A percentile compares a stretch with the other conserved stretches of the same genome.
Evolutionary conservation across 2,888 invertebrate genomes (phyloP).

Genomic region (Cephus nigrinus): DNA sequence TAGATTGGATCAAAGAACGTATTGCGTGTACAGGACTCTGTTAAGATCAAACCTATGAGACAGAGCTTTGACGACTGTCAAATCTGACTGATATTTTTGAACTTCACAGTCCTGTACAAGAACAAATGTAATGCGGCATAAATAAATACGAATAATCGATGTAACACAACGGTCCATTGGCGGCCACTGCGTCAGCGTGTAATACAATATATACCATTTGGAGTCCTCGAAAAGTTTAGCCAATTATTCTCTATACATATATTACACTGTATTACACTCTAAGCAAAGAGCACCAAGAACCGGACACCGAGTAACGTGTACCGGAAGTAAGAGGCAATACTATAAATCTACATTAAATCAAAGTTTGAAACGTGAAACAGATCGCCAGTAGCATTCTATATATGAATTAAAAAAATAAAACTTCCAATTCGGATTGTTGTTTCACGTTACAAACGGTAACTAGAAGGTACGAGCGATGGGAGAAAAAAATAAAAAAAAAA

Average conservation of each 20-base stretch:
- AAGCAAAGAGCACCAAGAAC: not conserved
- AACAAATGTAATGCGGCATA: not conserved
- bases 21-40: not conserved
- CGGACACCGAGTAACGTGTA: not conserved
- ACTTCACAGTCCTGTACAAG: not conserved
- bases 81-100: constrained; percentile 10
- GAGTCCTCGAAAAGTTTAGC: not conserved
- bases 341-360: not conserved
- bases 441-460: constrained; percentile 31
- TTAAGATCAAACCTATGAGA: not conserved
- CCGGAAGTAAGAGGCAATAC: not conserved
- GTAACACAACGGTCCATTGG: not conserved
- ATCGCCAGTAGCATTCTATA: no score
- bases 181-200: not conserved
- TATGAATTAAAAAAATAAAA: not conserved
- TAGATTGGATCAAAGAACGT: constrained; percentile 21
- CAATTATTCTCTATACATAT: not conserved
- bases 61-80: not conserved
- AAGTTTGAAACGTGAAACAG: not conserved
- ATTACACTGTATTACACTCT: not conserved
- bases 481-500: constrained; percentile 19
- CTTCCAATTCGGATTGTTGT: not conserved
- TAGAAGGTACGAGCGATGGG: constrained; percentile 10
- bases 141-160: not conserved
- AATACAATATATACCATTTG: not conserved